A percentile compares a stretch with the other conserved stretches of the same genome.
These are phyloP conservation scores for Sphinx pinastri DNA, from an alignment of 2,888 invertebrate species.

Conservation along the genomic window DNA sequence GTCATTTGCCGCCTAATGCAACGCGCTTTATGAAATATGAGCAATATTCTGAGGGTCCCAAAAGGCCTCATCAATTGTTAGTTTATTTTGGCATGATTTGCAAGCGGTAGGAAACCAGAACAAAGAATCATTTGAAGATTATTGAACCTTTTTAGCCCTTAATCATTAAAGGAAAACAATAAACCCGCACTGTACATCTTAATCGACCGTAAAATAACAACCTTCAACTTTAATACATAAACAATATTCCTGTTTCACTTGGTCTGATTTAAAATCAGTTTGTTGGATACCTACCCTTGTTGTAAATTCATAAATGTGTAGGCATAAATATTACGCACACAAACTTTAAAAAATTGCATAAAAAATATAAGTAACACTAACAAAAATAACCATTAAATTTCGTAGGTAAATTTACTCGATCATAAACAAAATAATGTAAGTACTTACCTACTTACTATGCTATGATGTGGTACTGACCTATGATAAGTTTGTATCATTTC, in stretches of 20 bases:
- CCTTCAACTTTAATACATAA: neutral
- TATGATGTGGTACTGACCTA: conserved; percentile 1
- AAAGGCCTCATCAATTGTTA: conserved; percentile 58
- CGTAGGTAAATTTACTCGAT: no score
- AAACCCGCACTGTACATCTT: conserved; percentile 3
- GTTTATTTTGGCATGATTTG: conserved; percentile 57
- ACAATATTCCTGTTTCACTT: neutral
- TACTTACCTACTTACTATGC: no score
- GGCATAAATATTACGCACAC: no score
- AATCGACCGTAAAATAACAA: neutral
- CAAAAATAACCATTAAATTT: no score
- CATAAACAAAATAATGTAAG: no score
- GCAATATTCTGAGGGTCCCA: conserved; percentile 59
- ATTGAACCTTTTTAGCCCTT: conserved; percentile 52
- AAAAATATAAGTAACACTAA: no score
- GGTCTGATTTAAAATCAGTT: no score
- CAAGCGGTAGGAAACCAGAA: conserved; percentile 44
- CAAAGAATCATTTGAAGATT: conserved; percentile 56
- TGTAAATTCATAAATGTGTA: no score
- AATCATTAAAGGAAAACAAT: conserved; percentile 40
- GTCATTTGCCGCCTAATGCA: conserved; percentile 62
- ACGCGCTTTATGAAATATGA: conserved; percentile 68
- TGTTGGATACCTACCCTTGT: no score
- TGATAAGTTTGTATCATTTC: neutral
- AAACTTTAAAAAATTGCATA: no score